phyloP scores from a whole-genome alignment of 2,113 vertebrate genomes.

The Sceloporus undulatus region DNA sequence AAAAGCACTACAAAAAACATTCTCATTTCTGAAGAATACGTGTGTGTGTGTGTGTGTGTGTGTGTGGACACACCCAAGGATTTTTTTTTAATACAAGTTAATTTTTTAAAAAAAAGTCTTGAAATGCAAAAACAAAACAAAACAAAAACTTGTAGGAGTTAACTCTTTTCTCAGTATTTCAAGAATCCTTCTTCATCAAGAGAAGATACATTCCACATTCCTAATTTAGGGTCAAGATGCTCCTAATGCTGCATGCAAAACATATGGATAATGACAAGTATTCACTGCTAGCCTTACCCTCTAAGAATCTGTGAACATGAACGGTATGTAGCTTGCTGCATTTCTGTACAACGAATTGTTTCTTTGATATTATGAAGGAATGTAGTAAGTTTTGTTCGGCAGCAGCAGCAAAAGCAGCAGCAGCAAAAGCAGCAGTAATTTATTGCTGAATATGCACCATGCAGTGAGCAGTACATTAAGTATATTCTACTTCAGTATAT shows the following conservation, averaged over 20 bases:
- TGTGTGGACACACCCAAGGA: too few relatives aligned
- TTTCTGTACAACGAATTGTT: fast-evolving
- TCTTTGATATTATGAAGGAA: neutral
- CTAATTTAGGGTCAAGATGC: neutral
- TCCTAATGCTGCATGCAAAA: neutral
- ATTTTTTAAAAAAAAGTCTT: too few relatives aligned
- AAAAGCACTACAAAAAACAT: too few relatives aligned
- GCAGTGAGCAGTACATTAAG: neutral
- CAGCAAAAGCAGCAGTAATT: slow-evolving; percentile 3
- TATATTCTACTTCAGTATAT: neutral
- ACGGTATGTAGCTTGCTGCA: slow-evolving; percentile 5
- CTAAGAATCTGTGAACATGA: neutral
- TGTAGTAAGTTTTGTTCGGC: slow-evolving; percentile 23
- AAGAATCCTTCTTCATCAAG: too few relatives aligned
- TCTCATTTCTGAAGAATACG: too few relatives aligned
- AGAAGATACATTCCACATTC: neutral
- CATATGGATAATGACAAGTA: neutral
- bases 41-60: too few relatives aligned
- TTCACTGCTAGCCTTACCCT: neutral
- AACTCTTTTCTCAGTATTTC: too few relatives aligned
- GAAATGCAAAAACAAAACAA: too few relatives aligned
- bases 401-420: neutral
- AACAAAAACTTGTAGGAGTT: too few relatives aligned
- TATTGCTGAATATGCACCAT: neutral
- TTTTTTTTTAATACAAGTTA: too few relatives aligned